phyloP scores from a whole-genome alignment of 2,888 invertebrate genomes.

The Mesorhabditis spiculigera region DNA sequence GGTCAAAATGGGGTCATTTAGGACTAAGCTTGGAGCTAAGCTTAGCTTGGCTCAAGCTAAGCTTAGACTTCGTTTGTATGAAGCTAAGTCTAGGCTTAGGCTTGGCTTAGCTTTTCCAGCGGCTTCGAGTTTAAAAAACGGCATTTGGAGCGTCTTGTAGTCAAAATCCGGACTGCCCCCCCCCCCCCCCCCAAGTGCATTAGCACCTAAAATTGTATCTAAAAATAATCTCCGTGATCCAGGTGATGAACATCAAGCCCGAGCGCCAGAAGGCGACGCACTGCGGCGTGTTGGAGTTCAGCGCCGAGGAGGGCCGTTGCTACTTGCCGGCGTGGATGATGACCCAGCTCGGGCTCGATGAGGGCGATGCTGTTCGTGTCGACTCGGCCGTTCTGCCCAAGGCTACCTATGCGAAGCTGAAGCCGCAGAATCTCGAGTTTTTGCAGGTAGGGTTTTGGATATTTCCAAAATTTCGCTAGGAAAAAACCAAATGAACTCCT shows the following conservation, averaged over 20 bases:
- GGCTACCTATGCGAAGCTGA: slow-evolving; percentile 94
- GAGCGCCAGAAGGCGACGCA: slow-evolving; percentile 79
- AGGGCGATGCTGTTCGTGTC: slow-evolving; percentile 81
- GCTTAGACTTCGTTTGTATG: too few relatives aligned
- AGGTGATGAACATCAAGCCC: slow-evolving; percentile 74
- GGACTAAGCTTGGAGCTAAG: too few relatives aligned
- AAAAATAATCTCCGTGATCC: too few relatives aligned
- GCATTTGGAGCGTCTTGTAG: too few relatives aligned
- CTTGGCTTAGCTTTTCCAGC: too few relatives aligned
- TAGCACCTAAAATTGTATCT: too few relatives aligned
- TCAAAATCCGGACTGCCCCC: too few relatives aligned
- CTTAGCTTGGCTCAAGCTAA: too few relatives aligned
- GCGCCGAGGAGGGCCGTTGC: slow-evolving; percentile 95
- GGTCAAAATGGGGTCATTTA: too few relatives aligned
- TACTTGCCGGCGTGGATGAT: slow-evolving; percentile 88
- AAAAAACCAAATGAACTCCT: not conserved
- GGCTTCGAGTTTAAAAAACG: too few relatives aligned
- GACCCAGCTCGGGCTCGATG: slow-evolving; percentile 65
- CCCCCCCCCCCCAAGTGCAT: too few relatives aligned
- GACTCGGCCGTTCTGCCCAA: slow-evolving; percentile 89
- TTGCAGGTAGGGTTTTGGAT: slow-evolving; percentile 71
- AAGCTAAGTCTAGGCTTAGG: too few relatives aligned
- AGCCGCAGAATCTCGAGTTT: slow-evolving; percentile 92
- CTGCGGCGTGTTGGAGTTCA: slow-evolving; percentile 89
- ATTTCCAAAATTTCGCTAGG: slow-evolving; percentile 1